Percentiles rank a stretch among this genome's conserved stretches.
Evolutionary conservation across 2,797 vertebrate genomes (phyloP).

Genomic region (Sebastiscus tertius): DNA sequence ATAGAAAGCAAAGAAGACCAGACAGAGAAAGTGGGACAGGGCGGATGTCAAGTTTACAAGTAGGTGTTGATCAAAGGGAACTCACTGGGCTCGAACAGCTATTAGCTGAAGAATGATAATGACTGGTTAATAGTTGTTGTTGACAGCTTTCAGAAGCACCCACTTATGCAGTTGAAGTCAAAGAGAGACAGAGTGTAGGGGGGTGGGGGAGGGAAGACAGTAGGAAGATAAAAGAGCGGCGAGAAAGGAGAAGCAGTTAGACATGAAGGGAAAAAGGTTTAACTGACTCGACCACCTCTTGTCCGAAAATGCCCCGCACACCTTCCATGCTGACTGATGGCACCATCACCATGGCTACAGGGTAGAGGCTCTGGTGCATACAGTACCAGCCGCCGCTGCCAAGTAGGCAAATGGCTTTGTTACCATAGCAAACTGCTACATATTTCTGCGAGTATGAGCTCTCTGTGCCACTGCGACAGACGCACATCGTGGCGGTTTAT

Average conservation of each 20-base stretch:
- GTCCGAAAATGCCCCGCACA: not conserved
- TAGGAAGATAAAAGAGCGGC: not conserved
- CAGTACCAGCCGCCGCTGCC: constrained; percentile 47
- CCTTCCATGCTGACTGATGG: constrained; percentile 22
- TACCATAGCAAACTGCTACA: constrained; percentile 54
- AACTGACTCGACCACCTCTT: constrained; percentile 2
- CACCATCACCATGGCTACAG: constrained; percentile 44
- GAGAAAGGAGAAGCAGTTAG: not conserved
- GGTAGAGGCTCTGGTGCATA: constrained; percentile 22
- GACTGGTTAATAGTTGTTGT: constrained; percentile 31
- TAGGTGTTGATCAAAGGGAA: constrained; percentile 23
- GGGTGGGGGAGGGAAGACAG: rapidly evolving
- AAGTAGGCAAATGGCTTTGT: constrained; percentile 53
- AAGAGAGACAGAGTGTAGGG: not conserved
- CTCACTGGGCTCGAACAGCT: not conserved
- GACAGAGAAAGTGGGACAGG: not conserved
- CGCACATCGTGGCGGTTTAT: constrained; percentile 9
- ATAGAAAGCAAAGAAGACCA: not conserved
- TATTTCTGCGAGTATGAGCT: constrained; percentile 33
- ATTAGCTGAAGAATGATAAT: constrained; percentile 56
- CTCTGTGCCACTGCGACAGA: constrained; percentile 17
- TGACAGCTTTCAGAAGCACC: constrained; percentile 53
- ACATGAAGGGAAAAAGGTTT: not conserved
- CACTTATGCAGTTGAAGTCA: constrained; percentile 21
- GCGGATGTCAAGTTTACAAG: constrained; percentile 7